These are phyloP conservation scores for Sander vitreus DNA, from an alignment of 2,113 vertebrate genomes.

Conservation along the genomic window DNA sequence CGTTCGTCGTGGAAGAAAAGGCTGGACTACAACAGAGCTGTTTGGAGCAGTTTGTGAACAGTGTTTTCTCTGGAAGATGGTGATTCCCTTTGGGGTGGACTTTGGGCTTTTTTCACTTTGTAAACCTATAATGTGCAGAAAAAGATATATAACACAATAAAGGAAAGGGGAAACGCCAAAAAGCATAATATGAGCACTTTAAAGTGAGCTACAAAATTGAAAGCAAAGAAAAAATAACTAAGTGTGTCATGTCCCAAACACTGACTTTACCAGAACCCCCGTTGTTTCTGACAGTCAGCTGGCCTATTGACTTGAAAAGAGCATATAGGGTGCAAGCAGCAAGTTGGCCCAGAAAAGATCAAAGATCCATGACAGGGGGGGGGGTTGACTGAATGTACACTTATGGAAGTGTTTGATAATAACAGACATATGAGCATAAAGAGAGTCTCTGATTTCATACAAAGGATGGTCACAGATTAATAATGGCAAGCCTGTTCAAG, in stretches of 20 bases:
- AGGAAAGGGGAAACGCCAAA: too few species aligned
- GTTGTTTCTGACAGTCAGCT: conserved; percentile 28
- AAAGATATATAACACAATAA: too few species aligned
- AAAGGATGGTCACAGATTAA: conserved; percentile 54
- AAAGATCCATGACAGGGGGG: conserved; percentile 35
- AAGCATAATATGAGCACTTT: too few species aligned
- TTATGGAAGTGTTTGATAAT: conserved; percentile 41
- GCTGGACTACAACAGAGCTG: too few species aligned
- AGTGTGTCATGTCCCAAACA: conserved; percentile 4
- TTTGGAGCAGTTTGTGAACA: too few species aligned
- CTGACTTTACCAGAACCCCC: conserved; percentile 10
- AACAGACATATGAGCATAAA: conserved; percentile 19
- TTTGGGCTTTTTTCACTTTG: too few species aligned
- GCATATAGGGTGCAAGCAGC: conserved; percentile 24
- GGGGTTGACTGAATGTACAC: conserved; percentile 13
- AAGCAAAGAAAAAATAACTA: background rate
- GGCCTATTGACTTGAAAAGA: conserved; percentile 65
- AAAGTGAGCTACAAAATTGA: background rate
- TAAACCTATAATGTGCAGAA: too few species aligned
- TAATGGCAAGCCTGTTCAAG: conserved; percentile 68
- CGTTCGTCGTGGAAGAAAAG: too few species aligned
- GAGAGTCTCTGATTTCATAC: conserved; percentile 18
- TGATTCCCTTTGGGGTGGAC: too few species aligned
- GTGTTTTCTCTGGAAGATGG: too few species aligned
- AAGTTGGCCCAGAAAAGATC: conserved; percentile 53